phyloP scores from a whole-genome alignment of 1,140 invertebrate species.

The Anastatus disparis region DNA sequence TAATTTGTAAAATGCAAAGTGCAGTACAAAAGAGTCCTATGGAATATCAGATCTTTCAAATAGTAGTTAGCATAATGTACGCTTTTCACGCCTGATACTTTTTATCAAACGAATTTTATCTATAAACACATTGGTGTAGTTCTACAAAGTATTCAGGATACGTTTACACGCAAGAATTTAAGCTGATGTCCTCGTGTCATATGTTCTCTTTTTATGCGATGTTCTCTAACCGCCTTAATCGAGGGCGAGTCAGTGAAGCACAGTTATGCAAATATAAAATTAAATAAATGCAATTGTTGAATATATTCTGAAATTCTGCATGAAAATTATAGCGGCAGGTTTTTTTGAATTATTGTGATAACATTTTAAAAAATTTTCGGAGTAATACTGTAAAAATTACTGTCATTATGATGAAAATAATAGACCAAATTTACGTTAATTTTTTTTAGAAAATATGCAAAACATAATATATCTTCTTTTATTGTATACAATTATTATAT shows the following conservation, averaged over 20 bases:
- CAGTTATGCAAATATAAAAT: neutral
- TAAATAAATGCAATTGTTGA: no score
- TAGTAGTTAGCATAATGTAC: slow-evolving; percentile 58
- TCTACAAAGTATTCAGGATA: slow-evolving; percentile 9
- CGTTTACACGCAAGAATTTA: neutral
- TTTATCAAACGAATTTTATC: slow-evolving; percentile 36
- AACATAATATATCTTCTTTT: no score
- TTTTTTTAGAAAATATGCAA: no score
- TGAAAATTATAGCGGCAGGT: no score
- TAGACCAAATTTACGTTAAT: no score
- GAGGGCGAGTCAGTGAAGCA: slow-evolving; percentile 28
- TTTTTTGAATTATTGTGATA: no score
- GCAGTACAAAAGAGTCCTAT: neutral
- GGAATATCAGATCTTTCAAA: neutral
- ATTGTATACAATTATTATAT: no score
- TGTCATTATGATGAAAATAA: no score
- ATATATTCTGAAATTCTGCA: no score
- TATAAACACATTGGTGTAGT: no score
- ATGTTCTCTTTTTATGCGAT: slow-evolving; percentile 53
- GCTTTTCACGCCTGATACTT: slow-evolving; percentile 55
- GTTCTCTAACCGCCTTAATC: slow-evolving; percentile 58
- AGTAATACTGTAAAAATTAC: no score
- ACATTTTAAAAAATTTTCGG: no score
- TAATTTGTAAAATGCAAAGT: slow-evolving; percentile 25
- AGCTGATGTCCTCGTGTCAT: slow-evolving; percentile 46